Base-by-base conservation (phyloP, 2,888 invertebrate genomes). In the Melanotus villosus region DNA sequence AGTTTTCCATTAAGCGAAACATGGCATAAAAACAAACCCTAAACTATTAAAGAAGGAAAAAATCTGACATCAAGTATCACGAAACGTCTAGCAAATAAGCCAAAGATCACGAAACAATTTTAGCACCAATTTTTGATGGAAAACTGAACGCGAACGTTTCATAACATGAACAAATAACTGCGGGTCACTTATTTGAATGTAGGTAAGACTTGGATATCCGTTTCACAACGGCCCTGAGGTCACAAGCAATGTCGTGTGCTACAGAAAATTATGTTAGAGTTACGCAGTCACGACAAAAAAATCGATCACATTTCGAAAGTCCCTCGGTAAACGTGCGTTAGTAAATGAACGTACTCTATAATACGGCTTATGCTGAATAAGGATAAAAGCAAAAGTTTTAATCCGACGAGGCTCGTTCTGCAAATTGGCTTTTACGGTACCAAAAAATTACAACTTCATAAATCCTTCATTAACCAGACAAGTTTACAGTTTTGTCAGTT, bases 261-360 rank as follows among this genome's bases (percentile, higher is more conserved):
- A 36, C 30, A 62, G 58, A 63, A 62, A 56, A 65, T 65, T 65
- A 58, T 58, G 65, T 63, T 57, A 56, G 56, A 68, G 62, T 68
- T 68, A 68, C 68, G 68, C 62, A 63, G 68, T 63, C 68, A 63
- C 57, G 67, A 36, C 43, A 47, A 64, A 63, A 68, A 68, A 68
- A 63, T 68, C 63, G 68, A 63, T 63, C 68, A 56, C 68, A 63
- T 68, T 68, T 68, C 68, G 68, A 62, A 68, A 68, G 57, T 60
- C 21, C 45, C 54, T 56, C 57, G 50, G 67, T 41, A 59, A 67
- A 60, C 58, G 68, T 66, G 66, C 60, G 54, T 66, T 65, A 58
- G 65, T 56, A 47, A 58, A 38, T 52, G 59, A 14, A 38, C 34
- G 41, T 30, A 23, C 32, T n/a, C n/a, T n/a, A n/a, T n/a, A n/a